phyloP scores from a whole-genome alignment of 1,140 invertebrate genomes.

The Glossosoma conforme region DNA sequence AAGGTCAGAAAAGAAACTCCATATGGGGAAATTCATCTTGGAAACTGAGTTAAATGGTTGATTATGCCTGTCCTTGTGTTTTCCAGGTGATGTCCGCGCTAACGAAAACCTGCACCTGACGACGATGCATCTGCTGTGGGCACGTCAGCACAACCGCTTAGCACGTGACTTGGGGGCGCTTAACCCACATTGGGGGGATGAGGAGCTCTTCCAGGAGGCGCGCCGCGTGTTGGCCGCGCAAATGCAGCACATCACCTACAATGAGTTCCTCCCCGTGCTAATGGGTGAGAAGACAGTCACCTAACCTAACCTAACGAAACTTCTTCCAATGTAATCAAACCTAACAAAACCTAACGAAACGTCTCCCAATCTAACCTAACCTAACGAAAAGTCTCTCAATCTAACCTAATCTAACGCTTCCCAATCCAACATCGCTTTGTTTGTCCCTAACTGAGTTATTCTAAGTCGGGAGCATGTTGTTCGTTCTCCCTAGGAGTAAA shows the following conservation, averaged over 20 bases:
- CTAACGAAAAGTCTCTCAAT: not conserved
- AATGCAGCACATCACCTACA: constrained; percentile 83
- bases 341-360: not conserved
- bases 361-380: not conserved
- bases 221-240: constrained; percentile 75
- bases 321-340: constrained; percentile 3
- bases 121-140: constrained; percentile 75
- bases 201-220: constrained; percentile 73
- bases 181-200: constrained; percentile 83
- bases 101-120: constrained; percentile 81
- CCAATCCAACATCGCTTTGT: too few relatives aligned
- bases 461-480: too few relatives aligned
- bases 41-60: too few relatives aligned
- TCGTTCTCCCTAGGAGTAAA: too few relatives aligned
- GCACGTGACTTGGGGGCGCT: constrained; percentile 56
- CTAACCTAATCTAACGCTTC: too few relatives aligned
- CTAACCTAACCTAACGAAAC: too few relatives aligned
- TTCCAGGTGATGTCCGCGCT: constrained; percentile 66
- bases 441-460: too few relatives aligned
- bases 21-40: too few relatives aligned
- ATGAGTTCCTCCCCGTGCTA: constrained; percentile 80
- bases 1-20: too few relatives aligned
- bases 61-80: too few relatives aligned
- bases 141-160: constrained; percentile 79
- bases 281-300: constrained; percentile 64